Evolutionary conservation across 2,113 vertebrate species (phyloP), one percentile per base, ranked within the genome.

Genomic region (Pseudorhombus dupliciocellatus): DNA sequence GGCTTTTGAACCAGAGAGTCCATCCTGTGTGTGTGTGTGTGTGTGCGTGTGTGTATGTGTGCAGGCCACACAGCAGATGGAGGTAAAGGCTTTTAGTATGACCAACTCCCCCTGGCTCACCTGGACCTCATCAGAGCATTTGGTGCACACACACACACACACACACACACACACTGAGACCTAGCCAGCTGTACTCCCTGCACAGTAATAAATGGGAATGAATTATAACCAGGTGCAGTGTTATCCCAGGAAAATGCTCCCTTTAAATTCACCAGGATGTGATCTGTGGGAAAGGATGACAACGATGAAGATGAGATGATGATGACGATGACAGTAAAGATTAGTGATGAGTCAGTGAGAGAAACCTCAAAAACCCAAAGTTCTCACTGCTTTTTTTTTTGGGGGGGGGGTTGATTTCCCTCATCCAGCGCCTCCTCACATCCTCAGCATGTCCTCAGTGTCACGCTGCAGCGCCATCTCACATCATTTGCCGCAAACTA

Each of bases 21-120:
- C 81, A 69, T 85, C 77, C 46, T 73, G 58, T 53, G 66, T 56
- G 61, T 83, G 71, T 77, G 75, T 73, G 58, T 86, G 59, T 83
- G 80, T 70, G 74, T 66, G 74, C 73, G 81, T 68, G 69, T 77
- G 66, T 44, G 74, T 75, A 72, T 77, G 30, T 79, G 75, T 83
- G 80, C 72, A 62, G 75, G 53, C 88, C 85, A 81, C 75, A 64
- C 68, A 84, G 80, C 91, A 91, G 90, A 92, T 91, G 89, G 89
- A 89, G 84, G 79, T 80, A 87, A 83, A 86, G 79, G 79, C 69
- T 82, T 83, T 87, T 67, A 76, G 80, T 77, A 42, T 77, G 79
- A 81, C 74, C 77, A 71, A 73, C 56, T 80, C 79, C 73, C 81
- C 74, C 64, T 75, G 70, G 84, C 44, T 85, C 80, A 85, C 86